Evolutionary conservation across 2,797 vertebrate genomes (phyloP), one percentile per base, ranked within the genome.

Genomic region (Rhinichthys osculus): DNA sequence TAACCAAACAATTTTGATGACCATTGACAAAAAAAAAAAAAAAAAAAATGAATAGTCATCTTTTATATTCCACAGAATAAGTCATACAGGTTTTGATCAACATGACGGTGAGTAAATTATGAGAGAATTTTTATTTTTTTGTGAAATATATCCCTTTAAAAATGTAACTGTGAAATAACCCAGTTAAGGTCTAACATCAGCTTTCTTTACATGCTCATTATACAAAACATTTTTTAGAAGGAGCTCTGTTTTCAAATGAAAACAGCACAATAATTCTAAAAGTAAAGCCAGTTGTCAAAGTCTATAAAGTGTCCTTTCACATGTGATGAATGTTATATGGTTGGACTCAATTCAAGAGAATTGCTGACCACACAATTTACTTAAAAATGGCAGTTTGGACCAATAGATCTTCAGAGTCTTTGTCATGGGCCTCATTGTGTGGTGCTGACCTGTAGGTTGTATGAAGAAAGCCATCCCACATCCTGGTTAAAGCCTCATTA

Each of bases 401-500:
- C 89, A 87, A 87, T 76, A 86, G 91, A 88, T 90, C 87, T 77
- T 62, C 89, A 71, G 86, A 82, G 88, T 92, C 94, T 93, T 95
- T 95, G 94, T 95, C 92, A 92, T 91, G 89, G 86, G 92, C 92
- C 91, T 94, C 92, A 93, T 95, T 95, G 94, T 94, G 91, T 85
- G 91, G 87, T 91, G 91, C 93, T 94, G 94, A 95, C 93, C 92
- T 92, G 85, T 89, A 87, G 91, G 83, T 94, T 94, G 92, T 92
- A 90, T 88, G 93, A 92, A 93, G 91, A 92, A 92, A 91, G 93
- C 89, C 94, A 93, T 92, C 94, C 94, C 93, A 94, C 94, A 95
- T 94, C 95, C 93, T 88, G 91, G 93, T 94, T 95, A 95, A 94
- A 94, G 95, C 93, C 94, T 95, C 95, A 95, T 95, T 96, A 95